These are phyloP conservation scores for Anodontia alba DNA, from an alignment of 2,888 invertebrate genomes.

Conservation along the genomic window DNA sequence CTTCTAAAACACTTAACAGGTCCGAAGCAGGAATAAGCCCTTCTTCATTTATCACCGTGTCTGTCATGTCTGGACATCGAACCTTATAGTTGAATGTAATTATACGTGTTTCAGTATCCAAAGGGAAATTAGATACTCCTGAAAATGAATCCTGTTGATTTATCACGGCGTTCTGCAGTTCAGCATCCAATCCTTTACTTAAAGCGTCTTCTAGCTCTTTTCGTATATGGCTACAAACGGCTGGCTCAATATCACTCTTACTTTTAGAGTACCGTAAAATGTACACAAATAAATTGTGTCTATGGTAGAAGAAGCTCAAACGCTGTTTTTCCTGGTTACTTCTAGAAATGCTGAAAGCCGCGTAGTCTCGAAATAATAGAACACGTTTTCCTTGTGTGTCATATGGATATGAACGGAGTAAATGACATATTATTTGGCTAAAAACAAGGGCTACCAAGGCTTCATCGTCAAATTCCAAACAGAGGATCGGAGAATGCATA, in stretches of 20 bases:
- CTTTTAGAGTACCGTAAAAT: background rate
- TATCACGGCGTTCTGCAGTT: too few species aligned
- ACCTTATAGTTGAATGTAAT: background rate
- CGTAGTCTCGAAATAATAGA: background rate
- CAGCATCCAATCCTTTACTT: background rate
- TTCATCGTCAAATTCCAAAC: background rate
- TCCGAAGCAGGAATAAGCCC: background rate
- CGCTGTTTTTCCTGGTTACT: background rate
- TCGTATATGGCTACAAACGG: background rate
- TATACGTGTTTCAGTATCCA: background rate
- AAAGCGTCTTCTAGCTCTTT: background rate
- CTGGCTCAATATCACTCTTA: background rate
- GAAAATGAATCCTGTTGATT: background rate
- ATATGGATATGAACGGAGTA: background rate
- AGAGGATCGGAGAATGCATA: background rate
- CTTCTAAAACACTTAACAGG: background rate
- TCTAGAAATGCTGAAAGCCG: background rate
- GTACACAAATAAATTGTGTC: background rate
- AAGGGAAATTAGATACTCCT: background rate
- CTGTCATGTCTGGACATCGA: background rate
- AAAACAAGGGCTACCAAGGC: background rate
- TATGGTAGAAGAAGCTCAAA: background rate
- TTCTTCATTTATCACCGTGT: background rate
- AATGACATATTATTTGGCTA: background rate
- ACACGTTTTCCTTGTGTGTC: background rate